Percentiles rank a stretch among this genome's conserved stretches.
These are phyloP conservation scores for Agonopterix heracliana DNA, from an alignment of 2,888 invertebrate genomes.

Conservation along the genomic window DNA sequence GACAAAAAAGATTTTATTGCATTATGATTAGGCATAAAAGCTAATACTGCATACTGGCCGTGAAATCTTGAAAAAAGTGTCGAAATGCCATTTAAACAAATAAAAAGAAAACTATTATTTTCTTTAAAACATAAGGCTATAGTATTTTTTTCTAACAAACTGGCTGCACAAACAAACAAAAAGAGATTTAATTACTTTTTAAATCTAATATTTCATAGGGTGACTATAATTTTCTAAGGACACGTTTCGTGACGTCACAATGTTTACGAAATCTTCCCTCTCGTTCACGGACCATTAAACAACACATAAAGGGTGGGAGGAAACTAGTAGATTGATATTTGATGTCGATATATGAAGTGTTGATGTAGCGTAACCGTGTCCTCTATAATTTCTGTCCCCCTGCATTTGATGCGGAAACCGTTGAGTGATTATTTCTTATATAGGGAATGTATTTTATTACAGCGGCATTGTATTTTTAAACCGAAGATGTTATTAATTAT, in stretches of 20 bases:
- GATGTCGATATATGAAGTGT: conserved; percentile 32
- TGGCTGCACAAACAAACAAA: too few species aligned
- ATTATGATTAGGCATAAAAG: too few species aligned
- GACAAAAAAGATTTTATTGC: too few species aligned
- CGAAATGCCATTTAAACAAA: too few species aligned
- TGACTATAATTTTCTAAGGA: too few species aligned
- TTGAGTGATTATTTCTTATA: background rate
- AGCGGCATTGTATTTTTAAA: background rate
- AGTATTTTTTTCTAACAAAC: too few species aligned
- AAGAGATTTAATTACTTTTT: too few species aligned
- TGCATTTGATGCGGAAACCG: conserved; percentile 6
- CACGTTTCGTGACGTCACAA: conserved; percentile 1
- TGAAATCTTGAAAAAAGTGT: too few species aligned
- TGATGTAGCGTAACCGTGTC: conserved; percentile 39
- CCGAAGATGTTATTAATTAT: background rate
- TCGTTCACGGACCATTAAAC: conserved; percentile 33
- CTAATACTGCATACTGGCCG: too few species aligned
- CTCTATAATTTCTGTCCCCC: conserved; percentile 18
- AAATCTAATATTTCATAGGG: too few species aligned
- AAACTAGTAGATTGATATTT: conserved; percentile 38
- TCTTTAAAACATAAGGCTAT: too few species aligned
- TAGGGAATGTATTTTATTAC: background rate
- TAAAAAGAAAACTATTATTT: too few species aligned
- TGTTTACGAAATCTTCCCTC: conserved; percentile 10
- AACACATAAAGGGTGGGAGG: conserved; percentile 26